phyloP scores from a whole-genome alignment of 2,797 vertebrate genomes.

The Pyrocephalus nanus region DNA sequence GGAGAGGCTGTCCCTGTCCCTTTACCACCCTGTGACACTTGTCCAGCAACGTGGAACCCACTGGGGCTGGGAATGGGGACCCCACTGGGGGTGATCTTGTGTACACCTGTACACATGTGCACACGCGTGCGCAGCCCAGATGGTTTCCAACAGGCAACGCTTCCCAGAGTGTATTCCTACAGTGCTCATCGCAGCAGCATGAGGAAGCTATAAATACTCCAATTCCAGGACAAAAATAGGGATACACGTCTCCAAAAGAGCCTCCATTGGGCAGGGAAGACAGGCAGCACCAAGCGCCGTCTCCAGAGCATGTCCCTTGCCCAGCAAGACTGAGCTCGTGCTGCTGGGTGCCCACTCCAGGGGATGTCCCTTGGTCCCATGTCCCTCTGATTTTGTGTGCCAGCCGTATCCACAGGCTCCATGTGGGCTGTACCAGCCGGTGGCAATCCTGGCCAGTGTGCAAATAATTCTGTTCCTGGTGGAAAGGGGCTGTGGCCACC shows the following conservation, averaged over 20 bases:
- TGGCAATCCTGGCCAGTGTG: neutral
- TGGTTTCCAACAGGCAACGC: neutral
- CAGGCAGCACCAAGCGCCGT: neutral
- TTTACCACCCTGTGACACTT: rapidly evolving
- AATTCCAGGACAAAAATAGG: conserved; percentile 52
- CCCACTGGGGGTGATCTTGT: rapidly evolving
- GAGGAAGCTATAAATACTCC: conserved; percentile 44
- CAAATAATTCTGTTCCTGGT: neutral
- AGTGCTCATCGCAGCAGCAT: neutral
- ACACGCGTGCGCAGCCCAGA: neutral
- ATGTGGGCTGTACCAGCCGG: neutral
- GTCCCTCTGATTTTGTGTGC: neutral
- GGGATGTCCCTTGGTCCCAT: neutral
- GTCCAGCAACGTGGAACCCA: neutral
- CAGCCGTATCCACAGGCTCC: neutral
- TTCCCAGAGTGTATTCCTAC: neutral
- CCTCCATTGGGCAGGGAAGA: neutral
- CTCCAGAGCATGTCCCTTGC: neutral
- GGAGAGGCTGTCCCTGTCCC: neutral
- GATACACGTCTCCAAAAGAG: neutral
- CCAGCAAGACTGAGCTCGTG: neutral
- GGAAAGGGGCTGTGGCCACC: neutral
- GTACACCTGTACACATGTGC: neutral
- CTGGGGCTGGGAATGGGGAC: neutral
- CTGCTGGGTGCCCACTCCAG: neutral